Evolutionary conservation across 2,113 vertebrate genomes (phyloP), one percentile per base, ranked within the genome.

Genomic region (Columba janthina): DNA sequence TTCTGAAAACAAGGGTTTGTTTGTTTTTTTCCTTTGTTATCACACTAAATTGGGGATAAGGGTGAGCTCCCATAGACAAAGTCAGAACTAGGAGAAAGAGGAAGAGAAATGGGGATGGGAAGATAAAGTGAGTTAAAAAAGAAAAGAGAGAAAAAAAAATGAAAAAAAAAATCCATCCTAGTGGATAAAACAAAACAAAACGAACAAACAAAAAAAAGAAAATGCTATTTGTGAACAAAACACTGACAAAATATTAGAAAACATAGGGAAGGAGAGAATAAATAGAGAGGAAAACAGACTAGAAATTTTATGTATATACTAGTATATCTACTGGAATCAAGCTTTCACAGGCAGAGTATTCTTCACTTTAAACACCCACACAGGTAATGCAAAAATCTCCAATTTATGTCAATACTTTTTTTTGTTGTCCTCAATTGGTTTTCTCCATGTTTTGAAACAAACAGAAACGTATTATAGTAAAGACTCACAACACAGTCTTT

Each of bases 361-460:
- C 62, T 76, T 18, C 12, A 36, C 28, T 57, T 85, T 61, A 73
- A 89, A 79, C 60, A 70, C 71, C 46, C 60, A 75, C 84, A 61
- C 28, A 76, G 50, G 31, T 85, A 76, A 54, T 32, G 54, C 42
- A 95, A 74, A 91, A 94, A 93, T 65, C 40, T 71, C 74, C 60
- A 76, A 6, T 79, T 57, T 57, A 3, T 67, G 31, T 65, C 50
- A 14, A 69, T 1, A 8, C 62, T 42, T 87, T 91, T 36, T 77
- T 92, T 36, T 77, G 91, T 91, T 58, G 36, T 14, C 38, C 8
- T 70, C 25, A 42, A 15, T 75, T 93, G 26, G 91, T 90, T 89
- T 73, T 15, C 26, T 42, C 12, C 8, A 0, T 88, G 42, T 96
- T 91, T 95, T 91, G 70, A 82, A 96, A 94, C 36, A 89, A 96